Evolutionary conservation across 2,888 invertebrate species (phyloP), one percentile per base, ranked within the genome.

Genomic region (Tuta absoluta): DNA sequence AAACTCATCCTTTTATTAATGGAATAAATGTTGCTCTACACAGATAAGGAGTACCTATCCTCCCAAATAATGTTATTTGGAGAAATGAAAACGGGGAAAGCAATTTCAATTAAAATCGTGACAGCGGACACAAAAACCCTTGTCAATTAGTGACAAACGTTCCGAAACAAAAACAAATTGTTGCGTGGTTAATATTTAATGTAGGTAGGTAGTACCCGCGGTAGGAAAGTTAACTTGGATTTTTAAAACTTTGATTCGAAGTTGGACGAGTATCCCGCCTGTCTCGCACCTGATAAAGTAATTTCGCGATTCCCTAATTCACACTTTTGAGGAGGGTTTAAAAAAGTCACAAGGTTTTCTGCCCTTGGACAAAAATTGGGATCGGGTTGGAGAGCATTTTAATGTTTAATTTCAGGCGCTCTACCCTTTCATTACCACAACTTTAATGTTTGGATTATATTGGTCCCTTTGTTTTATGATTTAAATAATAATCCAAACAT

Each of bases 281-380:
- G 82, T 76, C 80, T 85, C 81, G 83, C 84, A 87, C 86, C 87
- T 84, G 86, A 87, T 89, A 90, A 90, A 85, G 87, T 86, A 85
- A 89, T 89, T 89, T 86, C 79, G 84, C 85, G 84, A 87, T 88
- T 87, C 83, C 84, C 87, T 84, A 88, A 89, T 90, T 87, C 84
- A 81, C 86, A 87, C 86, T 88, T 89, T 86, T 87, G 88, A 87
- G 78, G 82, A 84, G 87, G 89, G 87, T 86, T 88, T 85, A 79
- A 83, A 87, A 89, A 89, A 85, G 82, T 78, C 78, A 77, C 80
- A 81, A 80, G 80, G 81, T 81, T 85, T 77, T 75, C 76, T 74
- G 73, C 77, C 79, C 79, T 76, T 66, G 76, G 74, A 76, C 76
- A 78, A 82, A 85, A 86, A 86, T 86, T 48, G 82, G 79, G 80